Conservation (phyloP, 2,113 vertebrate genomes). For the Oreotragus oreotragus region DNA sequence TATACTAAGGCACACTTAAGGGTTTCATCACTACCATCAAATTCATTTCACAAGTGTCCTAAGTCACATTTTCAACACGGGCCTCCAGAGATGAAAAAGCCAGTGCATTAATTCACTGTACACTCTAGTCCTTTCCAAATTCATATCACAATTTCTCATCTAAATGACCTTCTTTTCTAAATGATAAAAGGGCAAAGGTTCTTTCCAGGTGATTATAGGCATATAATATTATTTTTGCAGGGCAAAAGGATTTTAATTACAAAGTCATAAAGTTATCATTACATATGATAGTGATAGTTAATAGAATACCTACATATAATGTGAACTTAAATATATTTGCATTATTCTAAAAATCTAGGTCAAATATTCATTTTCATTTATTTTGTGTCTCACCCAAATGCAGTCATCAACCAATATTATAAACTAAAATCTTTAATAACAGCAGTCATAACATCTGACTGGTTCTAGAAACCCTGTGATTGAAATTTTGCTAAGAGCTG, state of each 20-base stretch:
- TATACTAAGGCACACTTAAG: neutral
- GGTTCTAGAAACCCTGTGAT: neutral
- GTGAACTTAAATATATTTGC: neutral
- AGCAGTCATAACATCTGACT: neutral
- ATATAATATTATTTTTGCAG: slow-evolving; percentile 49
- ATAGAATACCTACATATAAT: neutral
- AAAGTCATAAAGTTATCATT: slow-evolving; percentile 64
- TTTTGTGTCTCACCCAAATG: slow-evolving; percentile 33
- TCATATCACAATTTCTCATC: slow-evolving; percentile 61
- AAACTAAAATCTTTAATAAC: slow-evolving; percentile 51
- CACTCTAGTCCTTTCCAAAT: slow-evolving; percentile 27
- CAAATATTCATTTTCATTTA: slow-evolving; percentile 29
- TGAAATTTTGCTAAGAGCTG: slow-evolving; percentile 29
- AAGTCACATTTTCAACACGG: slow-evolving; percentile 51
- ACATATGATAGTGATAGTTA: slow-evolving; percentile 36
- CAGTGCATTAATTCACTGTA: slow-evolving; percentile 13
- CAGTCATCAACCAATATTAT: neutral
- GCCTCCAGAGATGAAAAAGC: slow-evolving; percentile 46
- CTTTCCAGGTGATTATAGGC: slow-evolving; percentile 58
- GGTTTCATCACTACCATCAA: slow-evolving; percentile 46
- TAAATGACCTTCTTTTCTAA: slow-evolving; percentile 63
- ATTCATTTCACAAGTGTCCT: slow-evolving; percentile 49
- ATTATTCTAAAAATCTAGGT: neutral
- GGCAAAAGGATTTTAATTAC: slow-evolving; percentile 67
- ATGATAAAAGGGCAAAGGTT: slow-evolving; percentile 57